A percentile compares a stretch with the other conserved stretches of the same genome.
Conservation (phyloP, 2,888 invertebrate species). For the Yponomeuta evonymella region DNA sequence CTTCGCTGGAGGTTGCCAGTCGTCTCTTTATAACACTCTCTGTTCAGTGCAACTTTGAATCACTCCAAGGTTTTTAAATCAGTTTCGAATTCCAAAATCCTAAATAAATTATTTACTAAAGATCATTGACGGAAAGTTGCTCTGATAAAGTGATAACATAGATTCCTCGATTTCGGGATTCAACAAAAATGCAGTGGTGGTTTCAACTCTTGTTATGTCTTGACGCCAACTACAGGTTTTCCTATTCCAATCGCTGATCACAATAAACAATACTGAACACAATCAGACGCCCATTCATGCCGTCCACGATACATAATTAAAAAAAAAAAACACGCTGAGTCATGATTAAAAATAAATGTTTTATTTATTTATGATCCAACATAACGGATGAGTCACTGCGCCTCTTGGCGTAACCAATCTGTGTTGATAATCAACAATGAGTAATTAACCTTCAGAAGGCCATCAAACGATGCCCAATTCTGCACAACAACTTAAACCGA, state of each 20-base stretch:
- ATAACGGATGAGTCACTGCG: slow-evolving; percentile 4
- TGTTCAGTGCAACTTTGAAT: no score
- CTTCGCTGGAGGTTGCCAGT: no score
- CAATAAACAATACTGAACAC: background rate
- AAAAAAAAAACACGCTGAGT: background rate
- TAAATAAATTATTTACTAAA: no score
- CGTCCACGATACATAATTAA: background rate
- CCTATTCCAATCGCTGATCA: background rate
- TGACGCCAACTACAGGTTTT: background rate
- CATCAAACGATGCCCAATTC: background rate
- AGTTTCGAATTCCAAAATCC: no score
- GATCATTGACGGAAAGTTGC: no score
- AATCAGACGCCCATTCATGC: background rate
- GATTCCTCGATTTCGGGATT: no score
- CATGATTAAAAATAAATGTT: slow-evolving; percentile 5
- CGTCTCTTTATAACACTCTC: no score
- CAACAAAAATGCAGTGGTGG: no score
- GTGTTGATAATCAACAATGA: slow-evolving; percentile 4
- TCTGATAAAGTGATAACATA: no score
- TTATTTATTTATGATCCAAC: background rate
- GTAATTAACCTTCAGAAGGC: slow-evolving; percentile 1
- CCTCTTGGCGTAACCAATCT: background rate
- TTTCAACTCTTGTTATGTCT: no score
- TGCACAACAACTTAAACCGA: background rate
- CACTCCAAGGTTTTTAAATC: no score